Conservation (phyloP, 2,888 invertebrate species). For the Crematogaster levior region DNA sequence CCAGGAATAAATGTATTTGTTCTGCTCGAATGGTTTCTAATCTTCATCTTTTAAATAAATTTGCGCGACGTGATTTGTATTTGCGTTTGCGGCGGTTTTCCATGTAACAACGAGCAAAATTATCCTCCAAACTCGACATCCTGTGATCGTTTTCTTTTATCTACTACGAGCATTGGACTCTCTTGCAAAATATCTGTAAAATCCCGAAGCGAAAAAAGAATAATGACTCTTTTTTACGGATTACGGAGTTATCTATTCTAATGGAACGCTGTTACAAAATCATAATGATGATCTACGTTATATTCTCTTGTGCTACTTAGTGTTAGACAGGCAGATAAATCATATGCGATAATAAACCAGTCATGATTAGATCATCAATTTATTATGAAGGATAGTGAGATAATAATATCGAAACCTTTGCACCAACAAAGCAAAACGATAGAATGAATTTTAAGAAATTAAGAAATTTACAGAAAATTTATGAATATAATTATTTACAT, state of each 20-base stretch:
- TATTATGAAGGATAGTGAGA: background rate
- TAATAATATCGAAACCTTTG: background rate
- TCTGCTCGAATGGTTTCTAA: constrained; percentile 50
- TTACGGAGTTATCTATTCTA: constrained; percentile 7
- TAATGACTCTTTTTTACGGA: background rate
- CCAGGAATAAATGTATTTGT: constrained; percentile 76
- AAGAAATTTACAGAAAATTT: background rate
- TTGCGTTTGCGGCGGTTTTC: constrained; percentile 30
- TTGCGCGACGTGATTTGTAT: constrained; percentile 26
- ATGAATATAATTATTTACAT: background rate
- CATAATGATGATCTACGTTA: background rate
- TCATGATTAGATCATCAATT: constrained; percentile 5
- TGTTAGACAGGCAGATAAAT: background rate
- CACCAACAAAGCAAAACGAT: background rate
- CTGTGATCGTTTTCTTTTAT: constrained; percentile 72
- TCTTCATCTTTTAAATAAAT: constrained; percentile 48
- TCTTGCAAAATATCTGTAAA: constrained; percentile 6
- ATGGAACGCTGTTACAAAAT: background rate
- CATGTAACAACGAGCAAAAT: constrained; percentile 60
- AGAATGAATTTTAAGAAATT: background rate
- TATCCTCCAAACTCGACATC: constrained; percentile 71
- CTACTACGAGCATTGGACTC: constrained; percentile 73
- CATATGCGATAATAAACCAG: background rate
- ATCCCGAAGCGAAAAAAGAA: constrained; percentile 6
- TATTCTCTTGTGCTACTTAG: background rate